Evolutionary conservation across 2,113 vertebrate species (phyloP).

Genomic region (Eonycteris spelaea): DNA sequence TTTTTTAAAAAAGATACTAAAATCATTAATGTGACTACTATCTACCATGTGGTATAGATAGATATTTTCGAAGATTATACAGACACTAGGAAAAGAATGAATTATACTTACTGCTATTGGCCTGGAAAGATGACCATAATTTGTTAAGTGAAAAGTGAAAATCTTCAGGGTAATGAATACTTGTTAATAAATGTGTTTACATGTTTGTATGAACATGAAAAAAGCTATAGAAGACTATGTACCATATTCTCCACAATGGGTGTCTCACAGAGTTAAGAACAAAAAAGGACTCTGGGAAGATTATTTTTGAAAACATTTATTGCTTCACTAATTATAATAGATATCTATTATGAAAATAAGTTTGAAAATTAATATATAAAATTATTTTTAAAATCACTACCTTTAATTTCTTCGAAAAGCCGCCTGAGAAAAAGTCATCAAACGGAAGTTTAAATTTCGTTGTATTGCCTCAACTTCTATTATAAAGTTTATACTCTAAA

Average conservation of each 20-base stretch:
- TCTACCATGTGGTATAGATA: background rate
- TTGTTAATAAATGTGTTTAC: slow-evolving; percentile 1
- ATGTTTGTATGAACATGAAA: background rate
- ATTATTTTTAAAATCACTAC: background rate
- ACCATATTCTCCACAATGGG: background rate
- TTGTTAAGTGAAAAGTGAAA: background rate
- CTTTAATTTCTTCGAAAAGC: background rate
- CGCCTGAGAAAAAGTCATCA: background rate
- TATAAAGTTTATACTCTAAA: background rate
- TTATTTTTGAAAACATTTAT: background rate
- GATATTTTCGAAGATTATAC: slow-evolving; percentile 27
- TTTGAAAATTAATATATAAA: background rate
- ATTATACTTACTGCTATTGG: background rate
- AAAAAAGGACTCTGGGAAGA: background rate
- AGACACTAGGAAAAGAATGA: background rate
- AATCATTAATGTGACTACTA: background rate
- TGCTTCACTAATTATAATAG: background rate
- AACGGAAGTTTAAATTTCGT: background rate
- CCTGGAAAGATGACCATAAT: background rate
- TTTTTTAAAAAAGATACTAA: background rate
- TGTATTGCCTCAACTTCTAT: background rate
- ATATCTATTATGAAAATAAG: background rate
- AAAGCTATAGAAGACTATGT: background rate
- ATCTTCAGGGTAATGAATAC: background rate
- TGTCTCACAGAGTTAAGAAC: background rate